Evolutionary conservation across 2,113 vertebrate genomes (phyloP), one percentile per base, ranked within the genome.

Genomic region (Eupsittula cactorum): DNA sequence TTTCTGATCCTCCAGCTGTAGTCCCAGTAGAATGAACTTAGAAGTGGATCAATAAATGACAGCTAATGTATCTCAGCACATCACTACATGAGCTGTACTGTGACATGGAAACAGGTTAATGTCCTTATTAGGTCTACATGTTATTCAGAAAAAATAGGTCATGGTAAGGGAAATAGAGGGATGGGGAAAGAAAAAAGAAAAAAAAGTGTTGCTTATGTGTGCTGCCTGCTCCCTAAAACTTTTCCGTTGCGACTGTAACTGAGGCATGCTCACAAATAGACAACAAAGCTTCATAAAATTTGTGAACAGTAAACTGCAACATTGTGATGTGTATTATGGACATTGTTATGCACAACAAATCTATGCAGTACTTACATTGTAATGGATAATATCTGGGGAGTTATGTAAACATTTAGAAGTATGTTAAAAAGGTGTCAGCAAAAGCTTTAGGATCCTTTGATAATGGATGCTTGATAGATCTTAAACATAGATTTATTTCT

Each of bases 41-140:
- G 3, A 80, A 86, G 80, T 59, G 65, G 52, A 94, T 97, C 95
- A 57, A 93, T 97, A 89, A 93, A 84, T 47, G 88, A 49, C 90
- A 93, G 80, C 80, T 96, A 94, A 97, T 96, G 86, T 69, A 82
- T 95, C 55, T 92, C 64, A 69, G 52, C 70, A 17, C 53, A 46
- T 62, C 1, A 4, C 46, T 90, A 21, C 16, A 13, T 55, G 80
- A 55, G 82, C 73, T 78, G 74, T 68, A 44, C 64, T 86, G n/a
- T 88, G 92, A 52, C 82, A 73, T 68, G 74, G 86, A 89, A 93
- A 49, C 93, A 92, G 77, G 86, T 93, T 93, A 52, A 78, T 93
- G 77, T 83, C 65, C 86, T 83, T 62, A 16, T 47, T 90, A 71
- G 64, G 42, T 83, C 69, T 90, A 27, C 39, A 8, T 76, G 57